Percentiles rank a stretch among this genome's conserved stretches.
phyloP scores from a whole-genome alignment of 1,140 invertebrate genomes.

The Cotesia vestalis region DNA sequence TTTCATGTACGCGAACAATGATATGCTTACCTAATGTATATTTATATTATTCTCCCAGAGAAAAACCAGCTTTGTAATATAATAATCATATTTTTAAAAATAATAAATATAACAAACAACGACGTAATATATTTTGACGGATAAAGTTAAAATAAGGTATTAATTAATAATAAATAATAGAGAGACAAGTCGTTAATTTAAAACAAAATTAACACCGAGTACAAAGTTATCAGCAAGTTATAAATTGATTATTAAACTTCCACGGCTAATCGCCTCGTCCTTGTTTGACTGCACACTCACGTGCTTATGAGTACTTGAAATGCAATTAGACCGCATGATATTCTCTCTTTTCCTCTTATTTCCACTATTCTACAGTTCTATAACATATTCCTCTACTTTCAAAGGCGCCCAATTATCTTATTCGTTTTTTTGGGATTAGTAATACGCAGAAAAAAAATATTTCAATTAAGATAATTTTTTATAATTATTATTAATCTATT shows the following conservation, averaged over 20 bases:
- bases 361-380: not conserved
- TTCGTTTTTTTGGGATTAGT: not conserved
- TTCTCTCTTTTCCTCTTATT: not conserved
- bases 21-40: too few relatives aligned
- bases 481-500: too few relatives aligned
- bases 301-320: constrained; percentile 17
- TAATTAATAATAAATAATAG: too few relatives aligned
- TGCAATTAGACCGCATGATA: constrained; percentile 7
- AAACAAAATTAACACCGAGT: constrained; percentile 13
- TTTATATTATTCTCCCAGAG: too few relatives aligned
- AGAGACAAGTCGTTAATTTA: not conserved
- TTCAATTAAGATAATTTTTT: too few relatives aligned
- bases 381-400: not conserved
- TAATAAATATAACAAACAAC: too few relatives aligned
- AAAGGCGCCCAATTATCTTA: not conserved
- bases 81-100: too few relatives aligned
- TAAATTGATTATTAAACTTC: constrained; percentile 31
- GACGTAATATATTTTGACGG: too few relatives aligned
- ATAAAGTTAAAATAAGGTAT: too few relatives aligned
- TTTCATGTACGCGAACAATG: too few relatives aligned
- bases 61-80: too few relatives aligned
- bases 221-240: constrained; percentile 26
- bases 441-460: not conserved
- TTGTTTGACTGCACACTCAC: constrained; percentile 10
- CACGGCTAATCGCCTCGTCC: constrained; percentile 23